phyloP scores from a whole-genome alignment of 2,113 vertebrate species.

The Desmodus rotundus region DNA sequence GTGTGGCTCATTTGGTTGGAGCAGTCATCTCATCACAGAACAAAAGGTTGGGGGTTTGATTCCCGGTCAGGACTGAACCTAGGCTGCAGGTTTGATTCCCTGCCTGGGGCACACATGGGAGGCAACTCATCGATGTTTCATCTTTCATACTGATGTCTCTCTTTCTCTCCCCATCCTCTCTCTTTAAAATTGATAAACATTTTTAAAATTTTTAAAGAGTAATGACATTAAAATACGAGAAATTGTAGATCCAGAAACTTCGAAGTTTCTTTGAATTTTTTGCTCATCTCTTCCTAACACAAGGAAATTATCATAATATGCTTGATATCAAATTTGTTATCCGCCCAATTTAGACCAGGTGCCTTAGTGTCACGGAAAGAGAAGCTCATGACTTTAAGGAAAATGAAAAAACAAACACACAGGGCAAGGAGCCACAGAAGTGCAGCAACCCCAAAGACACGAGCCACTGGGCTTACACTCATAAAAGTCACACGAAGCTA shows the following conservation, averaged over 20 bases:
- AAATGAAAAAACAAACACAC: not conserved
- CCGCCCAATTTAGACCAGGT: not conserved
- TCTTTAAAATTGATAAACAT: too few relatives aligned
- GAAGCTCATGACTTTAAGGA: not conserved
- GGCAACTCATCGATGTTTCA: too few relatives aligned
- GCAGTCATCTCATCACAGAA: too few relatives aligned
- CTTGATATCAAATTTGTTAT: not conserved
- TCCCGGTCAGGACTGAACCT: too few relatives aligned
- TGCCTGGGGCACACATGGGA: too few relatives aligned
- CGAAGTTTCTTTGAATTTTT: not conserved
- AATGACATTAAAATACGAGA: not conserved
- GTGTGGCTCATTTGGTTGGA: too few relatives aligned
- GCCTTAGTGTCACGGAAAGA: not conserved
- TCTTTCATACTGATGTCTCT: too few relatives aligned
- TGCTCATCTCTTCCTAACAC: not conserved
- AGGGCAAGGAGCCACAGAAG: not conserved
- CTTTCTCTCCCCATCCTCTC: too few relatives aligned
- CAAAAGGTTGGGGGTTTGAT: too few relatives aligned
- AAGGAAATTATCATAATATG: not conserved
- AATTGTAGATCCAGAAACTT: not conserved
- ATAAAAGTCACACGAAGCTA: not conserved
- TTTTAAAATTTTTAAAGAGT: too few relatives aligned
- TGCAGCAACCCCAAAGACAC: not conserved
- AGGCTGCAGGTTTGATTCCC: too few relatives aligned
- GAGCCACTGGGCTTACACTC: not conserved